Evolutionary conservation across 2,113 vertebrate genomes (phyloP).

Genomic region (Raja brachyura): DNA sequence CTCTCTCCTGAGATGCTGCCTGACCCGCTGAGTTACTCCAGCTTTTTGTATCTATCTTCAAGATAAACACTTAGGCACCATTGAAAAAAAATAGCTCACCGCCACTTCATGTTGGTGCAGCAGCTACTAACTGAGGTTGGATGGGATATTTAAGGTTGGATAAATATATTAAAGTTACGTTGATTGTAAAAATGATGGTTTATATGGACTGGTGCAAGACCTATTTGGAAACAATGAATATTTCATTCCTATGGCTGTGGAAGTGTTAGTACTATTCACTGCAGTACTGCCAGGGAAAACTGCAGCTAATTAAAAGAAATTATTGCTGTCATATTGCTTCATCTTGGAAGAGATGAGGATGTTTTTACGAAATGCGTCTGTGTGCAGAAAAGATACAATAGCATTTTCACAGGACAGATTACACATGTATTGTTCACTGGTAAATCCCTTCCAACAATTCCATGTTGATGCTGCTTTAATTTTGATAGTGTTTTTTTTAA

Average conservation of each 20-base stretch:
- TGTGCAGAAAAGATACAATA: neutral
- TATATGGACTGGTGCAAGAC: neutral
- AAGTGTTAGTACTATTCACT: neutral
- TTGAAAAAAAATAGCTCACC: neutral
- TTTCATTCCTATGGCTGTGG: neutral
- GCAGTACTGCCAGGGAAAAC: neutral
- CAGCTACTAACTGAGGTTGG: neutral
- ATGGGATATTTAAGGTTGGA: neutral
- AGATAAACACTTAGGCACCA: too few relatives aligned
- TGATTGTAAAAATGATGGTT: neutral
- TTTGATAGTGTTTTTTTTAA: neutral
- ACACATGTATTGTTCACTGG: neutral
- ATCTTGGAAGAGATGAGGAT: constrained; percentile 8
- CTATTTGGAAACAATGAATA: neutral
- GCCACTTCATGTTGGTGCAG: neutral
- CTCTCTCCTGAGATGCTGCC: too few relatives aligned
- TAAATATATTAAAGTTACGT: neutral
- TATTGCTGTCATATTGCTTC: constrained; percentile 6
- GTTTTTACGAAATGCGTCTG: neutral
- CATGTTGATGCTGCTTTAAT: neutral
- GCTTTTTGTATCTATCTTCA: too few relatives aligned
- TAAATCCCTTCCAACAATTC: neutral
- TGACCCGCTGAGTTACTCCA: too few relatives aligned
- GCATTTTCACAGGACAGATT: neutral
- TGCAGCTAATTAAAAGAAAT: constrained; percentile 20